phyloP scores from a whole-genome alignment of 1,140 invertebrate species.

The Meloidogyne floridensis region DNA sequence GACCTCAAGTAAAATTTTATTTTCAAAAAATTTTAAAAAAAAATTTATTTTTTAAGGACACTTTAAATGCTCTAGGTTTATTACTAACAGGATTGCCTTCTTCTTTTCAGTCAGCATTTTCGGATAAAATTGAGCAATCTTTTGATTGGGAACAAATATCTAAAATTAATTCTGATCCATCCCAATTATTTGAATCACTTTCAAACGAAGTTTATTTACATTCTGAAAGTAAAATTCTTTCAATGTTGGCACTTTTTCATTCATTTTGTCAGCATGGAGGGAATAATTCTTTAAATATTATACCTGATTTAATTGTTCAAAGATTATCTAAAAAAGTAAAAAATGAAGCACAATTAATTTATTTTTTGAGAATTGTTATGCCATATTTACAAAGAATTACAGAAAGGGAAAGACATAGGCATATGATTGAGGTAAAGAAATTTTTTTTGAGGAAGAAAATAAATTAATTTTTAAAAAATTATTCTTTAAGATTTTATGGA shows the following conservation, averaged over 20 bases:
- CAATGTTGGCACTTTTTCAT: conserved; percentile 50
- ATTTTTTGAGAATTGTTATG: conserved; percentile 50
- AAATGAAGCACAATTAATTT: conserved; percentile 49
- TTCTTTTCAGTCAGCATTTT: conserved; percentile 45
- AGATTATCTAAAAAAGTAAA: conserved; percentile 45
- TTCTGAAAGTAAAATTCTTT: conserved; percentile 45
- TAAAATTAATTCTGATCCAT: conserved; percentile 26
- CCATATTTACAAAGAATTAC: conserved; percentile 46
- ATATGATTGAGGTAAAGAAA: conserved; percentile 40
- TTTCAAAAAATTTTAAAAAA: too few species aligned
- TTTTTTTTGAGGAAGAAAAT: too few species aligned
- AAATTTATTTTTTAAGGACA: not conserved
- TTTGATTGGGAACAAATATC: conserved; percentile 48
- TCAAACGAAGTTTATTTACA: conserved; percentile 48
- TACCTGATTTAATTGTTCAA: conserved; percentile 32
- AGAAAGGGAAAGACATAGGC: conserved; percentile 45
- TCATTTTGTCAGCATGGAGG: conserved; percentile 47
- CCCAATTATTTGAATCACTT: conserved; percentile 47
- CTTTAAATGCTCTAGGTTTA: conserved; percentile 45
- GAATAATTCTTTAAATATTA: conserved; percentile 38
- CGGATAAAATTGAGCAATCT: conserved; percentile 43
- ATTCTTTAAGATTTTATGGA: too few species aligned
- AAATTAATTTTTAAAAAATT: too few species aligned
- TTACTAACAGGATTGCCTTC: conserved; percentile 42
- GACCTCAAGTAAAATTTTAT: conserved; percentile 38